Percentiles rank a stretch among this genome's conserved stretches.
Conservation (phyloP, 2,113 vertebrate species). For the Bujurquina vittata region DNA sequence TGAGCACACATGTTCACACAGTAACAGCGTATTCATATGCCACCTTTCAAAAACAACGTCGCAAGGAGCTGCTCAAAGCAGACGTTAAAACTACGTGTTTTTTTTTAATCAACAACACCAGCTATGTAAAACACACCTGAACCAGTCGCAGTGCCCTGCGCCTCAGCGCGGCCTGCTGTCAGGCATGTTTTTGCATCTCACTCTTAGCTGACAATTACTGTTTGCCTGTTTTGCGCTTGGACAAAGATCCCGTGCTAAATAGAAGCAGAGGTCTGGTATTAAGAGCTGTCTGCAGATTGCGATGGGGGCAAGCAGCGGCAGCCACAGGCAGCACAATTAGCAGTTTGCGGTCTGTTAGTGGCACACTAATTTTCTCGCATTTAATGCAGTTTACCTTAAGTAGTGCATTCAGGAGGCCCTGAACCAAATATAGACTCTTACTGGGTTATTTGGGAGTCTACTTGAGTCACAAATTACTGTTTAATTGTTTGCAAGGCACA, state of each 20-base stretch:
- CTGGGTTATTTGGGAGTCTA: conserved; percentile 45
- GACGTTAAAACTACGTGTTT: background rate
- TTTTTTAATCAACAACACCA: background rate
- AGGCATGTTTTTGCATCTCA: conserved; percentile 52
- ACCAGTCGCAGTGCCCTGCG: background rate
- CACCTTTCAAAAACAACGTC: background rate
- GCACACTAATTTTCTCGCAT: conserved; percentile 69
- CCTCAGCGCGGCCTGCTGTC: conserved; percentile 22
- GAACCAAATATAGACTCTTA: conserved; percentile 59
- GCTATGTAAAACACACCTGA: background rate
- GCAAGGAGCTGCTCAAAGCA: background rate
- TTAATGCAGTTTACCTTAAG: conserved; percentile 72
- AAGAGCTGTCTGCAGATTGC: conserved; percentile 36
- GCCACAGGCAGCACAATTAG: conserved; percentile 70
- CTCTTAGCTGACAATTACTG: conserved; percentile 57
- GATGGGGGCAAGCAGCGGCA: conserved; percentile 44
- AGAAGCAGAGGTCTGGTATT: conserved; percentile 20
- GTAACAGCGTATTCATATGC: background rate
- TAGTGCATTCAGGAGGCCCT: conserved; percentile 60
- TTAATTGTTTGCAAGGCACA: conserved; percentile 46
- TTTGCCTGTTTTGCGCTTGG: conserved; percentile 17
- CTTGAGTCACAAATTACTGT: conserved; percentile 53
- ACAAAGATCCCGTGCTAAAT: conserved; percentile 27
- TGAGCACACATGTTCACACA: conserved; percentile 1
- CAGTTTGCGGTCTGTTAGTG: conserved; percentile 59